These are phyloP conservation scores for Lytechinus variegatus DNA, from an alignment of 35 echinoderm and acorn worm species.

Conservation along the genomic window DNA sequence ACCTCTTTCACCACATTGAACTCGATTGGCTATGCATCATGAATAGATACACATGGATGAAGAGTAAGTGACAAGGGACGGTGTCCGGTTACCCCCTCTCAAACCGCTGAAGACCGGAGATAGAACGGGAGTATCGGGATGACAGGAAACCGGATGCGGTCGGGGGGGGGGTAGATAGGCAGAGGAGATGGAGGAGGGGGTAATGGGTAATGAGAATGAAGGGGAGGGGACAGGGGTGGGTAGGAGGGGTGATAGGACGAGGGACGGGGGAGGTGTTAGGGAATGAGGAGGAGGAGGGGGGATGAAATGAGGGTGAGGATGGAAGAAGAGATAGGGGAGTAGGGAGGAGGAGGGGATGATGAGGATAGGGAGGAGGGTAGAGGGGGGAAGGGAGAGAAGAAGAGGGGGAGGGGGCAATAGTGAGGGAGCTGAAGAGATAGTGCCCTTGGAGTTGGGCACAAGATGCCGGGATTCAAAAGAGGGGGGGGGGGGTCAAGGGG, in stretches of 20 bases:
- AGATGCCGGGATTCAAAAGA: too few species aligned
- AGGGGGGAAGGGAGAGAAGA: neutral
- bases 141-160: neutral
- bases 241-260: neutral
- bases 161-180: neutral
- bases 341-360: neutral
- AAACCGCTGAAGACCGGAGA: neutral
- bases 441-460: too few species aligned
- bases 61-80: neutral
- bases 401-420: neutral
- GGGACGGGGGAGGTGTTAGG: neutral
- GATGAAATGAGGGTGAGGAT: neutral
- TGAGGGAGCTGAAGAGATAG: neutral
- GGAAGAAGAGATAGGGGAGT: neutral
- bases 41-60: conserved; percentile 29
- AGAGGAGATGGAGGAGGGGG: neutral
- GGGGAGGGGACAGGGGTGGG: neutral
- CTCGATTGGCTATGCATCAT: neutral
- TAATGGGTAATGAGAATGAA: neutral
- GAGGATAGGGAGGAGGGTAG: neutral
- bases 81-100: neutral
- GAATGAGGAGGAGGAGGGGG: neutral
- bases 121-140: neutral
- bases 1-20: neutral
- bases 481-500: too few species aligned